Evolutionary conservation across 2,113 vertebrate genomes (phyloP).

Genomic region (Nycticryphes semicollaris): DNA sequence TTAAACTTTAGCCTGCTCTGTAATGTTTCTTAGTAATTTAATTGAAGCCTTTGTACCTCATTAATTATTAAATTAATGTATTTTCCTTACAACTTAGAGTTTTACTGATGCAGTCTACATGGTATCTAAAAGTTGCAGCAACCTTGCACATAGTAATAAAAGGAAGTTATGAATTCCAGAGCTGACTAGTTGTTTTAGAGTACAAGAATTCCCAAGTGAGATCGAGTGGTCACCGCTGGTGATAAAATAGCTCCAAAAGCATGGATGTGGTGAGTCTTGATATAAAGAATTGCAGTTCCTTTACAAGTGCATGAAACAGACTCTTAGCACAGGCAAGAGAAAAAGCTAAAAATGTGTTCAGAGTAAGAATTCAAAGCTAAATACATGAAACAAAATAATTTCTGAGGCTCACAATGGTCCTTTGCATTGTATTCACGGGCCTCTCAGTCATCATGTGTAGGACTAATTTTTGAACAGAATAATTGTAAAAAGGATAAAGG

Average conservation of each 20-base stretch:
- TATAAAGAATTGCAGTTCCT: neutral
- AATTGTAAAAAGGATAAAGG: neutral
- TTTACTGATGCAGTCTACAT: neutral
- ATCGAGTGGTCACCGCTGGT: neutral
- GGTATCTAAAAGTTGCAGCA: neutral
- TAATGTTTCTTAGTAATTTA: slow-evolving; percentile 1
- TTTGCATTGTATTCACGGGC: neutral
- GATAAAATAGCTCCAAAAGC: neutral
- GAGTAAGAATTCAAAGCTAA: neutral
- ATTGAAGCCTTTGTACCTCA: neutral
- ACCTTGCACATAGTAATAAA: neutral
- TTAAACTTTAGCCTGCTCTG: slow-evolving; percentile 8
- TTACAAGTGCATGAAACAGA: neutral
- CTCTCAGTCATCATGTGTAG: neutral
- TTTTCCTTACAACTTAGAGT: neutral
- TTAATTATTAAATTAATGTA: slow-evolving; percentile 38
- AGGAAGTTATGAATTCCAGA: neutral
- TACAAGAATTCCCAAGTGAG: neutral
- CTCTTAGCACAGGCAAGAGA: neutral
- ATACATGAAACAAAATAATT: neutral
- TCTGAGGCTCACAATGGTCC: neutral
- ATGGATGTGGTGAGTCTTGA: neutral
- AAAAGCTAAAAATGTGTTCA: neutral
- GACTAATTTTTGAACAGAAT: neutral
- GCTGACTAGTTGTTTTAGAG: neutral